Evolutionary conservation across 2,888 invertebrate species (phyloP).

Genomic region (Trissolcus japonicus): DNA sequence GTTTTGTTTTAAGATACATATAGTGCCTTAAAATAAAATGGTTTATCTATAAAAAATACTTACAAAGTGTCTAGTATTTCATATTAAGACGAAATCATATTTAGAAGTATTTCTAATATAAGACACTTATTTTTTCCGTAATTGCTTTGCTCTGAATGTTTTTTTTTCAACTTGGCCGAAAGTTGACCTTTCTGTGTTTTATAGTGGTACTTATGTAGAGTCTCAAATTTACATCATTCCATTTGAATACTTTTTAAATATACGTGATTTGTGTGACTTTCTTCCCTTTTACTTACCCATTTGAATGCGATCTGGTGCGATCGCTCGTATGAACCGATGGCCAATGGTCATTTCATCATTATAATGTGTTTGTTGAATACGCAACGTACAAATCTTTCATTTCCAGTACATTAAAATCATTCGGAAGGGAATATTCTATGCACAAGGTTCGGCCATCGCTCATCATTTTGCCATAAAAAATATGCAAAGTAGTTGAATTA

Average conservation of each 20-base stretch:
- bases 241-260: slow-evolving; percentile 5
- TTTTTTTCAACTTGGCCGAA: not conserved
- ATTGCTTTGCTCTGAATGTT: no score
- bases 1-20: no score
- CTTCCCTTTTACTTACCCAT: slow-evolving; percentile 20
- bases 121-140: no score
- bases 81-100: no score
- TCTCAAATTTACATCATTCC: slow-evolving; percentile 1
- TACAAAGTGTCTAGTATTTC: no score
- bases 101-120: no score
- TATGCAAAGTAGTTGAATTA: not conserved
- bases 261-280: slow-evolving; percentile 32
- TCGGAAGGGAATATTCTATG: slow-evolving; percentile 5
- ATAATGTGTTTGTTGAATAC: slow-evolving; percentile 27
- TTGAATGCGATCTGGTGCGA: slow-evolving; percentile 39
- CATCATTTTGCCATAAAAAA: not conserved
- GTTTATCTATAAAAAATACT: no score
- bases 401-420: slow-evolving; percentile 27
- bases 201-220: not conserved
- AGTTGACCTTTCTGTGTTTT: slow-evolving; percentile 39
- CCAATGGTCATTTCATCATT: slow-evolving; percentile 56
- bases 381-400: slow-evolving; percentile 32
- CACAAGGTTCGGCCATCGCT: not conserved
- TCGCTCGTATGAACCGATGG: slow-evolving; percentile 36
- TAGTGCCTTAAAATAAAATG: no score